Percentiles rank a stretch among this genome's conserved stretches.
phyloP scores from a whole-genome alignment of 2,888 invertebrate genomes.

The Drosophila nigricruria region DNA sequence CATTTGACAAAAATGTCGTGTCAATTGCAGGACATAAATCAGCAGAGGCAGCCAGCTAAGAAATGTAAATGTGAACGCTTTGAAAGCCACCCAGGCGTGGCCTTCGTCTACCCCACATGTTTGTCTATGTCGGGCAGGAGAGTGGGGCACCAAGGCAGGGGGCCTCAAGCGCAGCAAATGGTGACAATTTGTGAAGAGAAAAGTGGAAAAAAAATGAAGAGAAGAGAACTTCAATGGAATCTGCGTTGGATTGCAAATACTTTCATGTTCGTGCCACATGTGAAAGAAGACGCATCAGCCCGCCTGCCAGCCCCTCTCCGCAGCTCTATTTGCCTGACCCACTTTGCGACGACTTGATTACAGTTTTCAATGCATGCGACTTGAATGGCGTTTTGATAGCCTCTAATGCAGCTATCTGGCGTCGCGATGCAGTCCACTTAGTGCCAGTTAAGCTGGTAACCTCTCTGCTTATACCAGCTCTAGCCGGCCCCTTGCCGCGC shows the following conservation, averaged over 20 bases:
- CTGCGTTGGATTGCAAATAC: constrained; percentile 59
- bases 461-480: background rate
- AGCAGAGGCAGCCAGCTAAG: constrained; percentile 37
- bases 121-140: constrained; percentile 20
- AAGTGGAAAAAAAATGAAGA: constrained; percentile 5
- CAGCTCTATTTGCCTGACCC: constrained; percentile 76
- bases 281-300: constrained; percentile 9
- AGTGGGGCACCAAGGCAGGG: constrained; percentile 1
- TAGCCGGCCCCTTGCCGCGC: too few relatives aligned
- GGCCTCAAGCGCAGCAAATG: constrained; percentile 60
- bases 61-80: constrained; percentile 63
- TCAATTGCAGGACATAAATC: constrained; percentile 75
- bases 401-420: constrained; percentile 77
- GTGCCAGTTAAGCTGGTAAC: constrained; percentile 56
- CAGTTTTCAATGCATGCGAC: constrained; percentile 59
- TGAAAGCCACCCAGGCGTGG: constrained; percentile 47
- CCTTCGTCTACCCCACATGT: constrained; percentile 38
- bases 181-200: constrained; percentile 71
- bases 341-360: constrained; percentile 73
- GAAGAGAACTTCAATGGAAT: constrained; percentile 43
- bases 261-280: constrained; percentile 57
- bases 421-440: constrained; percentile 77
- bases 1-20: constrained; percentile 66
- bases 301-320: background rate
- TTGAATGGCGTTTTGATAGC: constrained; percentile 77